A percentile compares a stretch with the other conserved stretches of the same genome.
Conservation (phyloP, 1,140 invertebrate genomes). For the Zaprionus nigranus region DNA sequence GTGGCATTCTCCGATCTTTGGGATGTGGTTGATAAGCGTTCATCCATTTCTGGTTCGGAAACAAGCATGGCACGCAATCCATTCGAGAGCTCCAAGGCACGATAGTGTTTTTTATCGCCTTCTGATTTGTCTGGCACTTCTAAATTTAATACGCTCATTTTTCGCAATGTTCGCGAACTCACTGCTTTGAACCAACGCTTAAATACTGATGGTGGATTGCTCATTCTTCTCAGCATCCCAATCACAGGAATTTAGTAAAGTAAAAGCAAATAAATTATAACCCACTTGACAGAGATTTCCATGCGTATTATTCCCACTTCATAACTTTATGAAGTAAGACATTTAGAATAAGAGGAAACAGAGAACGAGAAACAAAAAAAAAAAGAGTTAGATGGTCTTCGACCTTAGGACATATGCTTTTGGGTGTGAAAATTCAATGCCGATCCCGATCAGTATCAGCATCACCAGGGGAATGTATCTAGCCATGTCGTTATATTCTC, state of each 20-base stretch:
- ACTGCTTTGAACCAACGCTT: conserved; percentile 41
- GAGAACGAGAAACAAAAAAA: too few relatives aligned
- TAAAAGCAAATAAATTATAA: conserved; percentile 62
- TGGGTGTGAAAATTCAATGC: too few relatives aligned
- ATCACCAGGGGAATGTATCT: too few relatives aligned
- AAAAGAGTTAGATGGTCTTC: too few relatives aligned
- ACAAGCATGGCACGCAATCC: conserved; percentile 52
- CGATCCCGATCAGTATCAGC: too few relatives aligned
- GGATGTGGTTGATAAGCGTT: not conserved
- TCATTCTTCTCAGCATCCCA: conserved; percentile 32
- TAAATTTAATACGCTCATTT: not conserved
- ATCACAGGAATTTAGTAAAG: conserved; percentile 31
- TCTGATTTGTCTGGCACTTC: conserved; percentile 62
- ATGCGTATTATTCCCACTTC: conserved; percentile 64
- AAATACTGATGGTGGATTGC: conserved; percentile 22
- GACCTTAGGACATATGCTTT: too few relatives aligned
- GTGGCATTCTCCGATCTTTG: too few relatives aligned
- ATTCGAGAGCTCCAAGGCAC: conserved; percentile 48
- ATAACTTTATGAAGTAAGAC: conserved; percentile 67
- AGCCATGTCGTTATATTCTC: too few relatives aligned
- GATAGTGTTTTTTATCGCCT: conserved; percentile 53
- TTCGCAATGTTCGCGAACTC: not conserved
- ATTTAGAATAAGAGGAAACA: too few relatives aligned
- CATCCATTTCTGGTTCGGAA: conserved; percentile 34
- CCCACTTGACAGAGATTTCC: conserved; percentile 68